phyloP scores from a whole-genome alignment of 1,140 invertebrate species.

The Drosophila triauraria region DNA sequence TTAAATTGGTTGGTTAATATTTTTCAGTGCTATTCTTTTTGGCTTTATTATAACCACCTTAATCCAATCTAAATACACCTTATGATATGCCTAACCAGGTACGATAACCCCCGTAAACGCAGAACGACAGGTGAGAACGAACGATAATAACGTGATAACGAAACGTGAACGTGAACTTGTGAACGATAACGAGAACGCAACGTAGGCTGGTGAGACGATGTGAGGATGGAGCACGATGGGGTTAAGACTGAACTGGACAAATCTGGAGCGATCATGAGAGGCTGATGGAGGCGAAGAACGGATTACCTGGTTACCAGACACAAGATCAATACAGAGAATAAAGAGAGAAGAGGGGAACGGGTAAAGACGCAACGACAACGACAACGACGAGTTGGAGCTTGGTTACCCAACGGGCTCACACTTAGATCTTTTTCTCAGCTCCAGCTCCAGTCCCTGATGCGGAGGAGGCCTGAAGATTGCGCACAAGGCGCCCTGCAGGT shows the following conservation, averaged over 20 bases:
- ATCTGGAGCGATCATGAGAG: slow-evolving; percentile 48
- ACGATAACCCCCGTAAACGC: slow-evolving; percentile 26
- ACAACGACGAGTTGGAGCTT: slow-evolving; percentile 37
- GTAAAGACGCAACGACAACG: slow-evolving; percentile 36
- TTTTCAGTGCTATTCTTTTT: slow-evolving; percentile 5
- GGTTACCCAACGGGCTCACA: slow-evolving; percentile 40
- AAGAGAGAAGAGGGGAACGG: slow-evolving; percentile 29
- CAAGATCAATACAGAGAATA: slow-evolving; percentile 36
- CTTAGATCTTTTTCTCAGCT: slow-evolving; percentile 68
- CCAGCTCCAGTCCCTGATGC: slow-evolving; percentile 25
- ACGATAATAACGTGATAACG: slow-evolving; percentile 53
- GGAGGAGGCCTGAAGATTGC: slow-evolving; percentile 56
- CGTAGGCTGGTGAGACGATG: slow-evolving; percentile 51
- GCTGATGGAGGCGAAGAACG: slow-evolving; percentile 56
- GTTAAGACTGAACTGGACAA: slow-evolving; percentile 50
- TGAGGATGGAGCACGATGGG: slow-evolving; percentile 43
- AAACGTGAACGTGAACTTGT: slow-evolving; percentile 46
- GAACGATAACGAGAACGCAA: slow-evolving; percentile 70
- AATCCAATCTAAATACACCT: slow-evolving; percentile 1
- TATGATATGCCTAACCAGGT: slow-evolving; percentile 16
- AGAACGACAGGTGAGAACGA: slow-evolving; percentile 54
- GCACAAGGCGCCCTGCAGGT: slow-evolving; percentile 67
- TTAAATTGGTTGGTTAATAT: background rate
- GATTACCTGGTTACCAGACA: slow-evolving; percentile 74
- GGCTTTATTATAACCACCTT: slow-evolving; percentile 6